Conservation (phyloP, 2,888 invertebrate genomes). For the Lithodes maja region DNA sequence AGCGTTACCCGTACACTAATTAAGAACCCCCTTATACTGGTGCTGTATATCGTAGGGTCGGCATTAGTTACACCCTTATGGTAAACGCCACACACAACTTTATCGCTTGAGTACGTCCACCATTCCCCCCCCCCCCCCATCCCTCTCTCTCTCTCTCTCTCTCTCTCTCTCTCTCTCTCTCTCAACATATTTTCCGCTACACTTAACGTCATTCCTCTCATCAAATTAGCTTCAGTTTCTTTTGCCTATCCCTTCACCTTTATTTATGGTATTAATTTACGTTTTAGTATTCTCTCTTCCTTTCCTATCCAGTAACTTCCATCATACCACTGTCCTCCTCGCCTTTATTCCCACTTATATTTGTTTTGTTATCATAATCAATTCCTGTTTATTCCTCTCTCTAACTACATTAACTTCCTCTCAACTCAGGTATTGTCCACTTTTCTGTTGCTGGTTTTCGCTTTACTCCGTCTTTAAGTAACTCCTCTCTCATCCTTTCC, state of each 20-base stretch:
- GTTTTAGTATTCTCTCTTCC: too few relatives aligned
- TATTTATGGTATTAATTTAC: background rate
- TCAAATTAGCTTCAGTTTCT: background rate
- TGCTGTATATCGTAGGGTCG: too few relatives aligned
- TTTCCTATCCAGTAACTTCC: too few relatives aligned
- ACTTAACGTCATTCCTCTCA: too few relatives aligned
- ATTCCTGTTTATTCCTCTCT: background rate
- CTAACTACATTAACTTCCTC: background rate
- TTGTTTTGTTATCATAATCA: background rate
- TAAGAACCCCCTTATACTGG: too few relatives aligned
- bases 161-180: background rate
- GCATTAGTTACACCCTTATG: too few relatives aligned
- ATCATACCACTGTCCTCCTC: background rate
- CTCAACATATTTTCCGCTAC: too few relatives aligned
- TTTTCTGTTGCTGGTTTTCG: background rate
- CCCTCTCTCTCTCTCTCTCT: background rate
- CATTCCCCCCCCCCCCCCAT: background rate
- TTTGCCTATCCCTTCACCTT: background rate
- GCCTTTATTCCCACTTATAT: background rate
- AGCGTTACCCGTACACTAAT: too few relatives aligned
- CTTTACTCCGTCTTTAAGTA: background rate
- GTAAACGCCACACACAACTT: too few relatives aligned
- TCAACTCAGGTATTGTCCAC: background rate
- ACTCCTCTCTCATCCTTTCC: background rate
- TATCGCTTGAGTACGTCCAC: background rate